phyloP scores from a whole-genome alignment of 30 jellyfish, hydroid and myxozoan species.

The Pseudorhiza aurosa region DNA sequence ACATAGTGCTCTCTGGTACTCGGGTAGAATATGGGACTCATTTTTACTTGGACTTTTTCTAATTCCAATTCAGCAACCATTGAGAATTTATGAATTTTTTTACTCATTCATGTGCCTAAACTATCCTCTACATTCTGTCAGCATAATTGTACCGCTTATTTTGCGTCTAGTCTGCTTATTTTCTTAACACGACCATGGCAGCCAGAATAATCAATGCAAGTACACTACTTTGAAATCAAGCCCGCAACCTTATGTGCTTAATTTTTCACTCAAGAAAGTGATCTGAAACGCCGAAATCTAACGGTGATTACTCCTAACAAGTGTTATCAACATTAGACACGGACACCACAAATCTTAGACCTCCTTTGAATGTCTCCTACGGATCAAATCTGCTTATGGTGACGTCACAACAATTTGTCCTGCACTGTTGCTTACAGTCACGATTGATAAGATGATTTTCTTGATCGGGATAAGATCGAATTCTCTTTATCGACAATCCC shows the following conservation, averaged over 20 bases:
- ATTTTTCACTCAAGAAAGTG: no score
- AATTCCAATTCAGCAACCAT: no score
- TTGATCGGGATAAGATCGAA: background rate
- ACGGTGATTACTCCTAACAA: background rate
- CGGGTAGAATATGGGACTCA: no score
- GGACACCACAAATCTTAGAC: conserved; percentile 4
- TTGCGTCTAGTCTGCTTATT: no score
- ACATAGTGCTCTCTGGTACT: no score
- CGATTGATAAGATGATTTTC: conserved; percentile 2
- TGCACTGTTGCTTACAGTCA: conserved; percentile 6
- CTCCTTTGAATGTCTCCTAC: conserved; percentile 10
- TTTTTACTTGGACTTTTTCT: no score
- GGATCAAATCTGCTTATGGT: conserved; percentile 16
- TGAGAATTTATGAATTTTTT: no score
- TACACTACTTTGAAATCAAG: background rate
- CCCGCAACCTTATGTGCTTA: background rate
- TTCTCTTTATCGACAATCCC: background rate
- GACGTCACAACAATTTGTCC: conserved; percentile 35
- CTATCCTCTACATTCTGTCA: no score
- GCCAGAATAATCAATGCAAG: background rate
- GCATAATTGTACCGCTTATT: no score
- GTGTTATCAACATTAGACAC: background rate
- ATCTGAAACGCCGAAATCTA: no score
- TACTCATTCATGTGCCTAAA: no score
- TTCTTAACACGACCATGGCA: background rate